A percentile compares a stretch with the other conserved stretches of the same genome.
Evolutionary conservation across 1,140 invertebrate genomes (phyloP).

Genomic region (Bombus picipes): DNA sequence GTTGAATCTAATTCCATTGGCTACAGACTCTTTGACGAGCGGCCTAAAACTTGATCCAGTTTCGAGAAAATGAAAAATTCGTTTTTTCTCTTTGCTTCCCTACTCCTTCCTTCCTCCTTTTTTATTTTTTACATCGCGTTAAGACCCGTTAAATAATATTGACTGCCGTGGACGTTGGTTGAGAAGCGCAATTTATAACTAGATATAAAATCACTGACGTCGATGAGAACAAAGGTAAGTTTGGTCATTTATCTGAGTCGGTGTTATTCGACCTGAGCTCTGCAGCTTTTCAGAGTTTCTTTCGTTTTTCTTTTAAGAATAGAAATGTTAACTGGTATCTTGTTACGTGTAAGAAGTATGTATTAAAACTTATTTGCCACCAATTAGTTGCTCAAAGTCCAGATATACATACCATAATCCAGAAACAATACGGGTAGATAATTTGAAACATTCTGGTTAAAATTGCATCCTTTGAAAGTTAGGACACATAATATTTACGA

Average conservation of each 20-base stretch:
- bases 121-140: not conserved
- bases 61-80: not conserved
- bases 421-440: too few relatives aligned
- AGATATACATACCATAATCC: too few relatives aligned
- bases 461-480: too few relatives aligned
- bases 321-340: not conserved
- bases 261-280: not conserved
- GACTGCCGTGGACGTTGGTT: not conserved
- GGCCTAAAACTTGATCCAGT: not conserved
- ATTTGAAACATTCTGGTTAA: too few relatives aligned
- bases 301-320: not conserved
- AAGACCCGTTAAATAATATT: not conserved
- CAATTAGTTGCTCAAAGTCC: not conserved
- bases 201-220: not conserved
- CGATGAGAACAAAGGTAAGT: too few relatives aligned
- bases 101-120: too few relatives aligned
- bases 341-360: not conserved
- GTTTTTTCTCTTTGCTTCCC: not conserved
- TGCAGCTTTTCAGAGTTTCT: not conserved
- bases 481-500: too few relatives aligned
- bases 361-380: not conserved
- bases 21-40: not conserved
- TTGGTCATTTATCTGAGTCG: not conserved
- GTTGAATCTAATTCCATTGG: not conserved
- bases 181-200: not conserved